Conservation (phyloP, 2,113 vertebrate genomes). For the Sebastes schlegelii region DNA sequence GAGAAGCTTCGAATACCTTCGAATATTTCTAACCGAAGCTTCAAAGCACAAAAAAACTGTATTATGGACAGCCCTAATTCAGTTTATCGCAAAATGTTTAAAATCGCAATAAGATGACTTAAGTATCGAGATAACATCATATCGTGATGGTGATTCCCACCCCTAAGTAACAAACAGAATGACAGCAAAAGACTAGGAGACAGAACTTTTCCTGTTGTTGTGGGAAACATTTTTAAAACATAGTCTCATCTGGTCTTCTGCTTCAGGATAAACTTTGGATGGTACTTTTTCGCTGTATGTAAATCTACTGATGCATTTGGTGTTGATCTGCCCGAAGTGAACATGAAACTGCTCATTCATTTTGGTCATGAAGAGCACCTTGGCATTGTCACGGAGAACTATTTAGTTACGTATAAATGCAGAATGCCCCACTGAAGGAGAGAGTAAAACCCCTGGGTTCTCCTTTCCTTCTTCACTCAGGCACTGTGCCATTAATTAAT, state of each 20-base stretch:
- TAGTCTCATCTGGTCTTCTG: background rate
- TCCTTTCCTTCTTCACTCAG: slow-evolving; percentile 19
- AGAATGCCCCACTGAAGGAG: slow-evolving; percentile 19
- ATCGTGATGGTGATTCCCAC: too few species aligned
- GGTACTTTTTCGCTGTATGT: background rate
- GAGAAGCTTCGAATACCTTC: too few species aligned
- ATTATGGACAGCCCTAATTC: too few species aligned
- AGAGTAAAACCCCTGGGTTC: slow-evolving; percentile 43
- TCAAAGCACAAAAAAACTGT: too few species aligned
- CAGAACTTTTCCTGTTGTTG: background rate
- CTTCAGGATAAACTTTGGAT: background rate
- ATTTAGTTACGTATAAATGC: slow-evolving; percentile 31
- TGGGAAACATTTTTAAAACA: background rate
- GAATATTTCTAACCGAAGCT: too few species aligned
- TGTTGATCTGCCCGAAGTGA: slow-evolving; percentile 9
- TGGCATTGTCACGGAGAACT: slow-evolving; percentile 12
- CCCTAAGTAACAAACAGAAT: background rate
- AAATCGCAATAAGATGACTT: too few species aligned
- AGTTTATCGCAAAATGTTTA: too few species aligned
- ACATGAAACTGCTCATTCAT: slow-evolving; percentile 37
- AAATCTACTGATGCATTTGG: background rate
- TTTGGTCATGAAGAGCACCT: slow-evolving; percentile 17
- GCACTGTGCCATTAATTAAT: slow-evolving; percentile 77
- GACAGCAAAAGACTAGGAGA: background rate
- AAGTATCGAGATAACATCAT: too few species aligned